These are phyloP conservation scores for Deroplatys truncata DNA, from an alignment of 2,888 invertebrate species.

Conservation along the genomic window DNA sequence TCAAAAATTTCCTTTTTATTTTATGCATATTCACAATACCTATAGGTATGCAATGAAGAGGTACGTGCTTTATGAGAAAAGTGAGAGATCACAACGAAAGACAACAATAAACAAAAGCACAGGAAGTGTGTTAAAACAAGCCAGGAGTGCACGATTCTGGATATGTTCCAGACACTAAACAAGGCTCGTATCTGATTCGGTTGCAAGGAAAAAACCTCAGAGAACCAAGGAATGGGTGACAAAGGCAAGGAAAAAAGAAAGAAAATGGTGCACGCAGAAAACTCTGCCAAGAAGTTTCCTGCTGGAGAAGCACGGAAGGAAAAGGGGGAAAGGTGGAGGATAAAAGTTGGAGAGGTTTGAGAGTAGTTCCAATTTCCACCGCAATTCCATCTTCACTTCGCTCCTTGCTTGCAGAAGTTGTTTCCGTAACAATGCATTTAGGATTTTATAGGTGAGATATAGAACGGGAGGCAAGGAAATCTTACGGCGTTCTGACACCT, in stretches of 20 bases:
- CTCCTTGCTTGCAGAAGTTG: background rate
- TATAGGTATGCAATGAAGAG: too few species aligned
- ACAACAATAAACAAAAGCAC: background rate
- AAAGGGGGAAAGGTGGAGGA: background rate
- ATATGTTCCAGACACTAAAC: background rate
- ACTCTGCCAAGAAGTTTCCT: background rate
- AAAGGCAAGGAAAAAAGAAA: background rate
- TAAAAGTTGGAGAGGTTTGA: background rate
- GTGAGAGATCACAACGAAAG: too few species aligned
- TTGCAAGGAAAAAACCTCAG: background rate
- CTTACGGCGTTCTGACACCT: background rate
- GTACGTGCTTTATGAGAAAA: too few species aligned
- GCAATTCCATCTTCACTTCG: background rate
- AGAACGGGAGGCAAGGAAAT: background rate
- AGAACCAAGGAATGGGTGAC: background rate
- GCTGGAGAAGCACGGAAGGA: background rate
- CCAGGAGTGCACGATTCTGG: background rate
- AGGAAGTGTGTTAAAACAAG: background rate
- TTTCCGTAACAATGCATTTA: background rate
- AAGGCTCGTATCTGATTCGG: background rate
- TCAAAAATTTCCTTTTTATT: too few species aligned
- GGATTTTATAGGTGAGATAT: background rate
- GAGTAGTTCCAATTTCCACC: background rate
- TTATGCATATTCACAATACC: too few species aligned
- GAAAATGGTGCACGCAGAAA: background rate